Base-by-base conservation (phyloP, 2,113 vertebrate species). In the Corythaeola cristata region DNA sequence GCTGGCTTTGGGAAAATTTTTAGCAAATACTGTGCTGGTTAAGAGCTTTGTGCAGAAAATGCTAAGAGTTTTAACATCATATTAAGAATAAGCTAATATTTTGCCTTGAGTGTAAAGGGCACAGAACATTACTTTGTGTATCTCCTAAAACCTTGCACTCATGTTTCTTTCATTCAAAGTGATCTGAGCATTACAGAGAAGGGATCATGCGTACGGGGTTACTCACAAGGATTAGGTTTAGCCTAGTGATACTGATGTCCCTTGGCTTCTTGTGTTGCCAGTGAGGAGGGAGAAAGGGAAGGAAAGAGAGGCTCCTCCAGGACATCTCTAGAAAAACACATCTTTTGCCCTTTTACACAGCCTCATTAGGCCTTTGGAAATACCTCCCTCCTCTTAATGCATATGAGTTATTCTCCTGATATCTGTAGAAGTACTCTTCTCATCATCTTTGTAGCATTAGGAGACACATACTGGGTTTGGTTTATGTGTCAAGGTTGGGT, bases 401-500 rank as follows among this genome's bases (percentile, higher is more conserved):
- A 1, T 21, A 5, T 2, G 30, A 94, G 35, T 68, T 30, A 47
- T 28, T 7, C 20, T 22, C 27, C 33, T 53, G 58, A 19, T 20
- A 21, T 17, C 28, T 62, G n/a, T 39, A 49, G 45, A 78, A 82
- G 39, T 50, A 58, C 18, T 45, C 15, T 68, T 68, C 17, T 73
- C 15, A 18, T 60, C 33, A 3, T 58, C 49, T 69, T 5, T 56
- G 28, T 26, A 13, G 22, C 14, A 3, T 2, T 30, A 44, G 55
- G 28, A 79, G 32, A 32, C 30, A 50, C 30, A 15, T 18, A 6
- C 3, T 63, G 47, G 22, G 35, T 73, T 74, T 56, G 24, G 19
- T 71, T 84, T 49, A 15, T 1, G 0, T 12, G 23, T 24, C 5
- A 44, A 37, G 37, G 12, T 3, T 16, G 39, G 8, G 4, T 1